Percentiles rank a stretch among this genome's conserved stretches.
phyloP scores from a whole-genome alignment of 64 coral and sea anemone genomes.

The Porites australiensis region DNA sequence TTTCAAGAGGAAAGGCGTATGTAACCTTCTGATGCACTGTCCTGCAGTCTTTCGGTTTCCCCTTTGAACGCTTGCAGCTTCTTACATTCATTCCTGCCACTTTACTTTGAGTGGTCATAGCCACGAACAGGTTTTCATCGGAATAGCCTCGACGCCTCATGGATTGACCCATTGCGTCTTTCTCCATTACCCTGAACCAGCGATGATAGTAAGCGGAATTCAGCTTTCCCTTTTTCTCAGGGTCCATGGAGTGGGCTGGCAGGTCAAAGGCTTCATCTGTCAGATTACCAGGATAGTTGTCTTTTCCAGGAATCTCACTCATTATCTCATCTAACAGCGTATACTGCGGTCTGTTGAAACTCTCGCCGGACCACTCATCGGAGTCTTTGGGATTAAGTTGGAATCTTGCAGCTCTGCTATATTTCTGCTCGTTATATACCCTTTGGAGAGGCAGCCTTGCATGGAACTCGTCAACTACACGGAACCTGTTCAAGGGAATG shows the following conservation, averaged over 20 bases:
- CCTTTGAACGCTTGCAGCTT: constrained; percentile 25
- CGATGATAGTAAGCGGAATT: constrained; percentile 75
- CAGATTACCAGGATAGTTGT: constrained; percentile 56
- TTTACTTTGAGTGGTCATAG: constrained; percentile 75
- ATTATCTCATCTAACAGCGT: constrained; percentile 67
- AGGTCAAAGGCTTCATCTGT: constrained; percentile 65
- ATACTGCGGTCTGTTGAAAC: constrained; percentile 10
- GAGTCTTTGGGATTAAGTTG: constrained; percentile 73
- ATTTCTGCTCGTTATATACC: constrained; percentile 32
- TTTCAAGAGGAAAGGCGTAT: constrained; percentile 79
- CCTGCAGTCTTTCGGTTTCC: neutral
- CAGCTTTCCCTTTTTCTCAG: constrained; percentile 48
- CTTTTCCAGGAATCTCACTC: neutral
- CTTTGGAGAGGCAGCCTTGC: constrained; percentile 11
- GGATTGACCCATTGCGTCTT: constrained; percentile 65
- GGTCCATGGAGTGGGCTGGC: constrained; percentile 54
- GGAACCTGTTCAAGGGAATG: constrained; percentile 36
- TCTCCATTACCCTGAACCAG: constrained; percentile 51
- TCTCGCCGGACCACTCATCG: constrained; percentile 40
- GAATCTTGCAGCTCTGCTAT: constrained; percentile 67
- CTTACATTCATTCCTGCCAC: constrained; percentile 61
- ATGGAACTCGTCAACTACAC: constrained; percentile 66
- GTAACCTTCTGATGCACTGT: constrained; percentile 47
- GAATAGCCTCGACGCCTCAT: constrained; percentile 69
- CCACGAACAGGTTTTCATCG: constrained; percentile 77